Base-by-base conservation (phyloP, 2,888 invertebrate genomes). In the Rhagium mordax region DNA sequence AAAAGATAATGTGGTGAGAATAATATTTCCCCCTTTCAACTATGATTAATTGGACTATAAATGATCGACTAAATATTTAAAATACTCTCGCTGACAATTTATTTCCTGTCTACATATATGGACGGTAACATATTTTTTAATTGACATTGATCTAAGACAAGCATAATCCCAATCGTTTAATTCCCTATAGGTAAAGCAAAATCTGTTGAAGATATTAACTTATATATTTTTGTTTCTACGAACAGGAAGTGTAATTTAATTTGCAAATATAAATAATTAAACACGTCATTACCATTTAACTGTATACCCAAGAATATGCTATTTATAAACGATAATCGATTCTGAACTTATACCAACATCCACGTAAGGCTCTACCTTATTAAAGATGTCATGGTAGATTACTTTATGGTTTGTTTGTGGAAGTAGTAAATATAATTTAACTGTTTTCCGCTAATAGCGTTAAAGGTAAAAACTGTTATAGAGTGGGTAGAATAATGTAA, bases 221-320 rank as follows among this genome's bases (percentile, higher is more conserved):
- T 15, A 59, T 6, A 16, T 13, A 57, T 29, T 59, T 59, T 59
- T 33, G 33, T n/a, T n/a, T 33, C 29, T 13, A 10, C 18, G 18
- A 59, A 59, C 59, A 59, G 59, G 59, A 59, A 59, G 33, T 59
- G 59, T 33, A 59, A 15, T 16, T 59, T 33, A 16, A 8, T 16
- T 59, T 33, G 59, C 33, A n/a, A 59, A 57, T 29, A 33, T 24
- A 29, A 16, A 29, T 59, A 41, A 59, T 33, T 59, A 29, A 18
- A 59, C 59, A 8, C 18, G 20, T 16, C 59, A 59, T 59, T 59
- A 59, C 16, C 59, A 33, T 59, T 33, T 59, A 59, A 59, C 59
- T 59, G 59, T 59, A 33, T n/a, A 18, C 13, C 20, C 7, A 24
- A 16, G 27, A 15, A 59, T 33, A 33, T 16, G 59, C 33, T 59